Conservation (phyloP, 2,888 invertebrate genomes). For the Nephrotoma appendiculata region DNA sequence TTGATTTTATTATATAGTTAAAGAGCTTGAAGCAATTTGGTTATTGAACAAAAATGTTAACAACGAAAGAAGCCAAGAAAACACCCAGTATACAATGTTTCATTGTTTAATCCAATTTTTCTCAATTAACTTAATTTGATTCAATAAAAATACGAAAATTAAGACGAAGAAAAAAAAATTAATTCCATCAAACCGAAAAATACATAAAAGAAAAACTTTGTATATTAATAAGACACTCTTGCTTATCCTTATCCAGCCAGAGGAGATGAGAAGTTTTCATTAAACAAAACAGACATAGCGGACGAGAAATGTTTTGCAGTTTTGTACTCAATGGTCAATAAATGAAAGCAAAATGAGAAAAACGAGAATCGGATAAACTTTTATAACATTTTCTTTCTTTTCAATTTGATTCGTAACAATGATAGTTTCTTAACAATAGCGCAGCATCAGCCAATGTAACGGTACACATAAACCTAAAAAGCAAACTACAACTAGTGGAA, state of each 20-base stretch:
- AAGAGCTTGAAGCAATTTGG: background rate
- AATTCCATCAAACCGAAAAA: background rate
- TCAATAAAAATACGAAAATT: background rate
- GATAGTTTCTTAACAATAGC: background rate
- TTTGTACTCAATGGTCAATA: background rate
- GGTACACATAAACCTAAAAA: background rate
- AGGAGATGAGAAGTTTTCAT: background rate
- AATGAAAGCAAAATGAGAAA: background rate
- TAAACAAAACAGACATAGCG: background rate
- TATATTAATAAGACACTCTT: background rate
- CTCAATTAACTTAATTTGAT: background rate
- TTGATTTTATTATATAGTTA: background rate
- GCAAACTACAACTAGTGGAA: background rate
- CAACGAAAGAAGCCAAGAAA: background rate
- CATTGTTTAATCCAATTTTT: background rate
- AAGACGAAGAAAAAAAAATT: background rate
- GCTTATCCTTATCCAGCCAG: background rate
- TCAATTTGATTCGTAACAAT: background rate
- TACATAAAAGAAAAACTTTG: background rate
- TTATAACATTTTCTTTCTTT: background rate
- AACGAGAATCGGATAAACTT: background rate
- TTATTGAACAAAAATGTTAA: background rate
- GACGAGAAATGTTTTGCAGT: background rate
- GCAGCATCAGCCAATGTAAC: background rate
- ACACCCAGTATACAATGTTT: background rate